Percentiles rank a stretch among this genome's conserved stretches.
Evolutionary conservation across 2,888 invertebrate species (phyloP).

Genomic region (Tribolium freemani): DNA sequence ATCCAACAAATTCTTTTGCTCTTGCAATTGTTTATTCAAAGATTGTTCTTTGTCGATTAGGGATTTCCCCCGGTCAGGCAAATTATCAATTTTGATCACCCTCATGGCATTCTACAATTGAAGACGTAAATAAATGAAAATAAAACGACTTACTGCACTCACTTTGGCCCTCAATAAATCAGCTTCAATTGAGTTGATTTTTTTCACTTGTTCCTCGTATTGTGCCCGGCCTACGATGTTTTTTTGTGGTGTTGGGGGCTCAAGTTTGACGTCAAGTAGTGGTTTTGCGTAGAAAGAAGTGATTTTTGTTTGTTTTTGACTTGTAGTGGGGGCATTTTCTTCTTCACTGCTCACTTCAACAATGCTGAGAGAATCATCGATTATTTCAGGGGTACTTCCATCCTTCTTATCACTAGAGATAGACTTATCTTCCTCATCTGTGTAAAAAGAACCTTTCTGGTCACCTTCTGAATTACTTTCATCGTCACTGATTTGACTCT

Average conservation of each 20-base stretch:
- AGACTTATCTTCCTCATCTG: background rate
- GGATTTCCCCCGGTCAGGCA: slow-evolving; percentile 78
- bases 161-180: slow-evolving; percentile 45
- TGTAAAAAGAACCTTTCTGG: background rate
- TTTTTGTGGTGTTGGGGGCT: background rate
- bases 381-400: background rate
- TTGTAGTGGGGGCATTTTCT: background rate
- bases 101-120: slow-evolving; percentile 49
- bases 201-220: slow-evolving; percentile 58
- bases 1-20: slow-evolving; percentile 69
- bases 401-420: background rate
- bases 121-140: background rate
- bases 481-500: too few relatives aligned
- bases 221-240: slow-evolving; percentile 63
- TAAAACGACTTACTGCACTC: background rate
- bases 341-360: slow-evolving; percentile 20
- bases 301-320: background rate
- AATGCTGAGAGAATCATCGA: slow-evolving; percentile 19
- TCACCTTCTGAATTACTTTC: background rate
- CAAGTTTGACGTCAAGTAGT: too few relatives aligned
- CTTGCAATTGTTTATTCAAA: slow-evolving; percentile 68
- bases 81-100: slow-evolving; percentile 60
- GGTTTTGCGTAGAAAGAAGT: background rate
- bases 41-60: slow-evolving; percentile 69
- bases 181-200: slow-evolving; percentile 41